Percentiles rank a stretch among this genome's conserved stretches.
These are phyloP conservation scores for Lacerta agilis DNA, from an alignment of 2,797 vertebrate species.

Conservation along the genomic window DNA sequence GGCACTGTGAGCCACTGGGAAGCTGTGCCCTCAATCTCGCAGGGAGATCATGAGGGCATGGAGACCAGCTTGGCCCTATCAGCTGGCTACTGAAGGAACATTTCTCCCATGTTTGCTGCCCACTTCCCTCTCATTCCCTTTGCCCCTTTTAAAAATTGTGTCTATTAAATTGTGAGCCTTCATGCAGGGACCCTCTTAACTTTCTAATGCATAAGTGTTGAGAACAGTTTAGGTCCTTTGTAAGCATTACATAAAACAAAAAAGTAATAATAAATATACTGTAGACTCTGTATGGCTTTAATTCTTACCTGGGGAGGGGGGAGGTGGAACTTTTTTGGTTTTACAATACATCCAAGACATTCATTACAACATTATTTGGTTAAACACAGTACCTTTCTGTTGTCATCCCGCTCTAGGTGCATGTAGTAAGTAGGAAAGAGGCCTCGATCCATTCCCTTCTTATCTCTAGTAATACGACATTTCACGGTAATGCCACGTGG, in stretches of 20 bases:
- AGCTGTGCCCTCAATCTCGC: neutral
- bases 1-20: neutral
- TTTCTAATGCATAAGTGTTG: neutral
- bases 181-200: neutral
- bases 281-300: neutral
- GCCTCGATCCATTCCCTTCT: conserved; percentile 95
- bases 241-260: too few species aligned
- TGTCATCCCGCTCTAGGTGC: conserved; percentile 94
- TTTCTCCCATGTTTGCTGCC: neutral
- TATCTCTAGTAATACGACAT: conserved; percentile 93
- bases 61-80: neutral
- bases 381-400: conserved; percentile 83
- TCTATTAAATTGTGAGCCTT: neutral
- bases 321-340: neutral
- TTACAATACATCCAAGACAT: neutral
- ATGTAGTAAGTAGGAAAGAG: conserved; percentile 97
- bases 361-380: neutral
- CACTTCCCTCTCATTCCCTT: neutral
- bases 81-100: neutral
- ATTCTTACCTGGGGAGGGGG: neutral
- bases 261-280: too few species aligned
- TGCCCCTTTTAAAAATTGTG: neutral
- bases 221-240: neutral
- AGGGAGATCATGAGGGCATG: neutral
- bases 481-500: conserved; percentile 88